Evolutionary conservation across 2,888 invertebrate genomes (phyloP), one percentile per base, ranked within the genome.

Genomic region (Netelia inedita): DNA sequence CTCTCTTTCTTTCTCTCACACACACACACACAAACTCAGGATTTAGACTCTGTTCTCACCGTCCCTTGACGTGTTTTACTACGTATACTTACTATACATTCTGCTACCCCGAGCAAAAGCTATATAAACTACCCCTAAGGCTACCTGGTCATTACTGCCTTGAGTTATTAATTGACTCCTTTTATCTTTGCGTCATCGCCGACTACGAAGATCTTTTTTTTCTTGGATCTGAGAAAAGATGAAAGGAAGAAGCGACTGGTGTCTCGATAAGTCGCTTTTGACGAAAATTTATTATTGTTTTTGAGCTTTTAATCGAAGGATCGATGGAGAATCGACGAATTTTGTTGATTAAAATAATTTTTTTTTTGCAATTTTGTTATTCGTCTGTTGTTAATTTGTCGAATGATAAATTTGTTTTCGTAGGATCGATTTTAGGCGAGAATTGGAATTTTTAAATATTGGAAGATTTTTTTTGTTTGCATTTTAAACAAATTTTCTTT

Each of bases 61-160:
- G 3, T 59, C 59, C 43, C 72, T 72, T 43, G 72, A 59, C 59
- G 43, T 72, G 19, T 72, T 66, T 72, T 72, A 72, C 72, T 59
- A 59, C 72, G 43, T 23, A 72, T 23, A 72, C 55, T 71, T 55
- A 71, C 72, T 41, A 59, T 21, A 72, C 43, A 43, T 21, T 46
- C 55, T 28, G n/a, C 59, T 72, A 43, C 23, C 43, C 8, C 21
- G n/a, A 11, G 8, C 57, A 59, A 43, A n/a, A 46, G 59, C 43
- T 23, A 46, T 43, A 61, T 46, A 59, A 6, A 61, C 19, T 59
- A 9, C 41, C 71, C 55, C 41, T 41, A 61, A 10, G 71, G 19
- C 55, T 14, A 19, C 35, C 11, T 19, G 57, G 19, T 28, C 71
- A 57, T 57, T 71, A 57, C 23, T 23, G 23, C 61, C 73, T 50